Evolutionary conservation across 2,888 invertebrate species (phyloP), one percentile per base, ranked within the genome.

Genomic region (Drosophila atripex): DNA sequence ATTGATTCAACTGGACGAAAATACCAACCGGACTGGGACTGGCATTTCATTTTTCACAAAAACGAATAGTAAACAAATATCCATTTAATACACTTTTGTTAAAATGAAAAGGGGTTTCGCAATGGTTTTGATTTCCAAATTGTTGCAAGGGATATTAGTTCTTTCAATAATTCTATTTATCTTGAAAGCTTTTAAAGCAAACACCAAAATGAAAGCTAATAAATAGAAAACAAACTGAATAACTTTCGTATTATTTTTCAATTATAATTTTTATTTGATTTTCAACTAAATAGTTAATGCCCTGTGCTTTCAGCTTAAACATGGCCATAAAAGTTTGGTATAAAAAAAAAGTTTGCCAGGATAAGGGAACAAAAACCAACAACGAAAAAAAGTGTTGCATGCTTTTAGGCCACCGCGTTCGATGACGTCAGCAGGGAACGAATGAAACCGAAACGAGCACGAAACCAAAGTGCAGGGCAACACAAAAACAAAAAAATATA

Each of bases 361-460:
- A 12, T 41, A 25, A 50, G 28, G 23, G 32, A 35, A 14, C 30
- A 41, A 25, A 23, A 43, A 63, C 53, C 63, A 59, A 55, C 38
- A 5, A 8, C 25, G 21, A 3, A 39, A 54, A 76, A 82, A 79
- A 75, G 70, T 71, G 79, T 77, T 79, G 83, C 78, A 79, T 77
- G 69, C 79, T 82, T 82, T 75, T 66, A 63, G 79, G 82, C 61
- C 66, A 59, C 59, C 64, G 54, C 59, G 60, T 75, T 50, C 69
- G 68, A 78, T 78, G 79, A 78, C 75, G 82, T 78, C 79, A 78
- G 77, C 75, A 66, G 69, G 39, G 21, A 55, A 25, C 35, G 54
- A 45, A 46, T 21, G 43, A 21, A 41, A 43, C 28, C 8, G 56
- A 45, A 25, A 32, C 41, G 32, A 21, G 21, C 56, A 50, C 21